Conservation (phyloP, 2,113 vertebrate species). For the Pristiophorus japonicus region DNA sequence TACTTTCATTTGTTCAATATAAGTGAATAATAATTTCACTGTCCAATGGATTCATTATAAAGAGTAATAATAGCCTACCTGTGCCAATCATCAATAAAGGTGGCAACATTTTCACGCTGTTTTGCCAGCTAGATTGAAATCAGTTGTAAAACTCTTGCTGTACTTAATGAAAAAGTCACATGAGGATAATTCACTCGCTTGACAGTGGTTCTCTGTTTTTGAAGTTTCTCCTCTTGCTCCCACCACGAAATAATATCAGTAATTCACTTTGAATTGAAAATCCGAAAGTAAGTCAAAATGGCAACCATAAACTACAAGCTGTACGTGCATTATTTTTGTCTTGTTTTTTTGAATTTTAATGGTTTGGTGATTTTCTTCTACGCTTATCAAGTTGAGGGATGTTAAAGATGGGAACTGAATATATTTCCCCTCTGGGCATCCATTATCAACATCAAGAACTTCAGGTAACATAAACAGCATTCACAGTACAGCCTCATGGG, state of each 20-base stretch:
- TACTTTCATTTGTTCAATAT: neutral
- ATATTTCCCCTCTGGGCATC: neutral
- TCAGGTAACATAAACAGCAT: neutral
- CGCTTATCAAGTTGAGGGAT: neutral
- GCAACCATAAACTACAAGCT: neutral
- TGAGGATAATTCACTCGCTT: neutral
- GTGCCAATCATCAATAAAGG: neutral
- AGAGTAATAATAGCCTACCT: neutral
- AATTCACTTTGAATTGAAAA: neutral
- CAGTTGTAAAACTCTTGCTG: constrained; percentile 3
- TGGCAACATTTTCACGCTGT: neutral
- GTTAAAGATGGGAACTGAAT: neutral
- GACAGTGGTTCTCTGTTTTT: neutral
- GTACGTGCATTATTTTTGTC: neutral
- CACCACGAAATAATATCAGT: neutral
- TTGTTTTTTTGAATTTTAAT: neutral
- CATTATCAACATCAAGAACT: neutral
- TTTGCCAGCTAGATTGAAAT: neutral
- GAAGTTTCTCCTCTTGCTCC: neutral
- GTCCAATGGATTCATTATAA: neutral
- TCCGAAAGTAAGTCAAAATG: neutral
- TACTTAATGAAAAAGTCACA: neutral
- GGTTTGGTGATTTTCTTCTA: neutral
- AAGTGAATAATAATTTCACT: neutral
- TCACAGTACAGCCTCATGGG: no score